A percentile compares a stretch with the other conserved stretches of the same genome.
Evolutionary conservation across 2,888 invertebrate genomes (phyloP).

Genomic region (Macrophya annulata): DNA sequence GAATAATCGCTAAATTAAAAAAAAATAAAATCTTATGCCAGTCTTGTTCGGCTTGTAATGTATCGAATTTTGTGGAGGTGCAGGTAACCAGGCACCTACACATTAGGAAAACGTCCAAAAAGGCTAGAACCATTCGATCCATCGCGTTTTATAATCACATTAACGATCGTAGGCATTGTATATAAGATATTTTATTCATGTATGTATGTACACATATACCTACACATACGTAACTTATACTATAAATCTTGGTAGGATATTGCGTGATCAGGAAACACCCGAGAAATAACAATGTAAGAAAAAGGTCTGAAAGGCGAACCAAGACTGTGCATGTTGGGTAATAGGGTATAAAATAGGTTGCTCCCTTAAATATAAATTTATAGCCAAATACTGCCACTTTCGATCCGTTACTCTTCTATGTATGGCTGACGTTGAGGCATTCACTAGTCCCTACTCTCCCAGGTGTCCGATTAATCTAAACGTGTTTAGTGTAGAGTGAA

Average conservation of each 20-base stretch:
- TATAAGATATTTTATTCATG: neutral
- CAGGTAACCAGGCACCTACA: neutral
- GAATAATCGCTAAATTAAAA: neutral
- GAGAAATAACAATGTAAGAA: neutral
- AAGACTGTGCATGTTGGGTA: neutral
- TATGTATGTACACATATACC: neutral
- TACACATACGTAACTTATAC: neutral
- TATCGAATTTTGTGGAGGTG: neutral
- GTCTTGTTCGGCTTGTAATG: neutral
- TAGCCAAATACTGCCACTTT: constrained; percentile 16
- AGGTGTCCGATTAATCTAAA: constrained; percentile 26
- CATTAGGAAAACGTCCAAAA: constrained; percentile 13
- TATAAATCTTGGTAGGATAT: constrained; percentile 22
- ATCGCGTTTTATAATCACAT: constrained; percentile 31
- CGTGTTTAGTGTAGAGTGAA: constrained; percentile 25
- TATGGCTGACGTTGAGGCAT: neutral
- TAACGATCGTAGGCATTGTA: constrained; percentile 31
- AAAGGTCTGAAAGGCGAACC: neutral
- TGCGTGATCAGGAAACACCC: constrained; percentile 22
- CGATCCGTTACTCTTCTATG: constrained; percentile 10
- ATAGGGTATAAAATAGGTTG: constrained; percentile 19
- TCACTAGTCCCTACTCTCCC: constrained; percentile 17
- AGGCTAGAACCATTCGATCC: constrained; percentile 24
- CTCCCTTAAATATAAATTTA: constrained; percentile 31
- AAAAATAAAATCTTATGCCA: neutral